A percentile compares a stretch with the other conserved stretches of the same genome.
Evolutionary conservation across 2,888 invertebrate species (phyloP).

Genomic region (Andricus curvator): DNA sequence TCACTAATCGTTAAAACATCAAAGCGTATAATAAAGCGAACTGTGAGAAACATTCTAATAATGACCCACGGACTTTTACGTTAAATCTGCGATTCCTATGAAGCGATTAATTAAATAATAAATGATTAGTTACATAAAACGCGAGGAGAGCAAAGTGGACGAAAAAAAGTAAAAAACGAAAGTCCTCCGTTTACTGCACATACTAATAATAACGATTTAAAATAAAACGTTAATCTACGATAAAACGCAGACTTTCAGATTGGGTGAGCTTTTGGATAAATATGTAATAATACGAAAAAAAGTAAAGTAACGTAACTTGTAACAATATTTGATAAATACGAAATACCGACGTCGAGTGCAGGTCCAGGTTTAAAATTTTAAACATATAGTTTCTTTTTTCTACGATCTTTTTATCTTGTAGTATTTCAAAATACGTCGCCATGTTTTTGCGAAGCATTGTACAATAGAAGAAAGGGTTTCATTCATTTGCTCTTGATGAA

Average conservation of each 20-base stretch:
- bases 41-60: constrained; percentile 35
- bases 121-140: constrained; percentile 35
- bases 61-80: constrained; percentile 9
- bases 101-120: constrained; percentile 41
- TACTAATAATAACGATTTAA: constrained; percentile 20
- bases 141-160: constrained; percentile 29
- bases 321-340: constrained; percentile 32
- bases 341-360: constrained; percentile 54
- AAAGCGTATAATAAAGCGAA: constrained; percentile 29
- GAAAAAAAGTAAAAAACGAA: constrained; percentile 46
- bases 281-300: constrained; percentile 63
- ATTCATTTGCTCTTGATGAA: background rate
- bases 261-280: constrained; percentile 46
- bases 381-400: background rate
- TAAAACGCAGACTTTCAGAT: background rate
- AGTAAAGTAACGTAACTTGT: constrained; percentile 53
- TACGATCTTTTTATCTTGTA: background rate
- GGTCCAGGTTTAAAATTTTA: constrained; percentile 16
- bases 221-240: constrained; percentile 20
- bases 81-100: constrained; percentile 25
- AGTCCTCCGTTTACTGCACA: constrained; percentile 12
- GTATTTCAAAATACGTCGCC: background rate
- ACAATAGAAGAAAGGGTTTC: constrained; percentile 13
- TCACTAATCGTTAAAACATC: constrained; percentile 31
- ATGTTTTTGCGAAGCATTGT: background rate